phyloP scores from a whole-genome alignment of 2,797 vertebrate genomes.

The Cichlasoma orientale region DNA sequence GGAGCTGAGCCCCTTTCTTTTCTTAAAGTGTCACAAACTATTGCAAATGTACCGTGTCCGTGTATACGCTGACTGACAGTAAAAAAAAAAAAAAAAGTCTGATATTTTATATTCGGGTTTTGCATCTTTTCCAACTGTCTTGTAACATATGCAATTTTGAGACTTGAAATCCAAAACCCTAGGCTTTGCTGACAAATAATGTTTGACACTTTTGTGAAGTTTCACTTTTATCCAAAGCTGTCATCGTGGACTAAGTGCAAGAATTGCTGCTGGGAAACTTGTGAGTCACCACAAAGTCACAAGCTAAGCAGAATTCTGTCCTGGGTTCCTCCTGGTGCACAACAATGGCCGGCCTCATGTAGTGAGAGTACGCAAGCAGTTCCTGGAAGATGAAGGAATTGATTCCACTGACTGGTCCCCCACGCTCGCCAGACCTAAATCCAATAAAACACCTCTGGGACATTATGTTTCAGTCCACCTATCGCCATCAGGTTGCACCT shows the following conservation, averaged over 20 bases:
- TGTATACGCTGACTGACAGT: not conserved
- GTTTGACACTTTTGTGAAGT: not conserved
- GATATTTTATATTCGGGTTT: not conserved
- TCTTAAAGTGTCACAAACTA: not conserved
- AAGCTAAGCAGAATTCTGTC: not conserved
- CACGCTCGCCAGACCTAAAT: too few relatives aligned
- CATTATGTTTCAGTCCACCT: too few relatives aligned
- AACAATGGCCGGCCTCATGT: too few relatives aligned
- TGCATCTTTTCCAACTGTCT: too few relatives aligned
- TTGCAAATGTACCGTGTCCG: not conserved
- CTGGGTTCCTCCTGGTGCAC: too few relatives aligned
- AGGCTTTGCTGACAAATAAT: not conserved
- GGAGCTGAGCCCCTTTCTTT: not conserved
- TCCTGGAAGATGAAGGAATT: too few relatives aligned
- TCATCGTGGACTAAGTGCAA: not conserved
- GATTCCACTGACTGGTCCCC: too few relatives aligned
- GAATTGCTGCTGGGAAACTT: not conserved
- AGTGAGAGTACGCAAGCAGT: too few relatives aligned
- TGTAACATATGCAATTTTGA: too few relatives aligned
- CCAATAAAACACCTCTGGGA: too few relatives aligned
- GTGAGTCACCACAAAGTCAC: not conserved
- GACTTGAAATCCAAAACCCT: too few relatives aligned
- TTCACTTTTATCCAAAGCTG: not conserved
- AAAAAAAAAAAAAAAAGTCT: not conserved
- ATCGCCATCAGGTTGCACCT: too few relatives aligned